Percentiles rank a stretch among this genome's conserved stretches.
These are phyloP conservation scores for Ganaspis brasiliensis DNA, from an alignment of 2,888 invertebrate species.

Conservation along the genomic window DNA sequence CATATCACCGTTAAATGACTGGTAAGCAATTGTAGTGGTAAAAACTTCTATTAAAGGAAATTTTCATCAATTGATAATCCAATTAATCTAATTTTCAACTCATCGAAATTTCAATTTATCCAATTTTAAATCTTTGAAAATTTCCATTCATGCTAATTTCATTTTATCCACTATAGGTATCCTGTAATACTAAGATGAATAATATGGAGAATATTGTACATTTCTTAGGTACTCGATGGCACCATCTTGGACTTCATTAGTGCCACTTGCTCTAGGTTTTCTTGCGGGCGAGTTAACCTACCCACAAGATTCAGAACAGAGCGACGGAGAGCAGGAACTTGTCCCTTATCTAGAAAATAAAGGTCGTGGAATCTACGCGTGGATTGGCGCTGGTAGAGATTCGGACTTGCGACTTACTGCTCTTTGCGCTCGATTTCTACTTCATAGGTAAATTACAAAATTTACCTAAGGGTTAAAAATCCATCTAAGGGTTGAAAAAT, in stretches of 20 bases:
- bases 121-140: too few relatives aligned
- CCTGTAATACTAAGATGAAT: too few relatives aligned
- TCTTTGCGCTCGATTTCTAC: constrained; percentile 91
- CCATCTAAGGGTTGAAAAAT: too few relatives aligned
- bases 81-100: too few relatives aligned
- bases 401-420: constrained; percentile 89
- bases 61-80: too few relatives aligned
- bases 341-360: constrained; percentile 79
- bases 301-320: constrained; percentile 69
- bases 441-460: constrained; percentile 79
- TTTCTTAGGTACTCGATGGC: constrained; percentile 77
- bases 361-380: constrained; percentile 86
- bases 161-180: too few relatives aligned
- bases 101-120: too few relatives aligned
- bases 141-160: too few relatives aligned
- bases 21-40: constrained; percentile 83
- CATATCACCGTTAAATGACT: constrained; percentile 90
- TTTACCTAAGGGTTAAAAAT: too few relatives aligned
- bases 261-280: constrained; percentile 76
- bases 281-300: constrained; percentile 77
- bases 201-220: too few relatives aligned
- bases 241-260: constrained; percentile 76
- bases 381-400: constrained; percentile 97
- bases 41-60: too few relatives aligned
- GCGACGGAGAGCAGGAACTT: constrained; percentile 74